These are phyloP conservation scores for Drosophila subobscura DNA, from an alignment of 1,140 invertebrate genomes.

Conservation along the genomic window DNA sequence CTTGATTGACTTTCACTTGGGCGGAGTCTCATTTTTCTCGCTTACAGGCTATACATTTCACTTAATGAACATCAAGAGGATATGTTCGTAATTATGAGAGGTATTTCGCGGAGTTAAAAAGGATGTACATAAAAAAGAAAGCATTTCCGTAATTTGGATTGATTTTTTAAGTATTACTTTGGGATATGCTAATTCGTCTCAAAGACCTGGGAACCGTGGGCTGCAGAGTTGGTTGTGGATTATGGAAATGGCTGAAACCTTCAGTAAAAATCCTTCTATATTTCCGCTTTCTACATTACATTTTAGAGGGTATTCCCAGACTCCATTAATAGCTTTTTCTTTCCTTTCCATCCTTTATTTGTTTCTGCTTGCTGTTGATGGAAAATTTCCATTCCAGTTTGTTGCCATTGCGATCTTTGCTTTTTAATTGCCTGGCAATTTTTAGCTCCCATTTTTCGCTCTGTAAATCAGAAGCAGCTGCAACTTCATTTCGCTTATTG, in stretches of 20 bases:
- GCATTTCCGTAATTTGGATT: too few relatives aligned
- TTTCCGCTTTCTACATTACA: too few relatives aligned
- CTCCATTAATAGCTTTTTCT: not conserved
- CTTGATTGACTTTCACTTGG: constrained; percentile 75
- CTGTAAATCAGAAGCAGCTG: constrained; percentile 48
- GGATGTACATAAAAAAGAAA: too few relatives aligned
- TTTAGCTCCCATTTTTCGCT: constrained; percentile 43
- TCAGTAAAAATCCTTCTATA: too few relatives aligned
- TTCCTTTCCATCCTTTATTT: constrained; percentile 5
- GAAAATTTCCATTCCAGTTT: constrained; percentile 49
- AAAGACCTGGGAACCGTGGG: too few relatives aligned
- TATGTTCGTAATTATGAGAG: too few relatives aligned
- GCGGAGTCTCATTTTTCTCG: constrained; percentile 13
- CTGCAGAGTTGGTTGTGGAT: too few relatives aligned
- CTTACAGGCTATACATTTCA: constrained; percentile 39
- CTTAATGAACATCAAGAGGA: constrained; percentile 8
- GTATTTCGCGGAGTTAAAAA: too few relatives aligned
- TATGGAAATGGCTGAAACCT: too few relatives aligned
- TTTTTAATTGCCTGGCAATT: constrained; percentile 51
- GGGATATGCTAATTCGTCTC: too few relatives aligned
- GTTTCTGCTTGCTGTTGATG: constrained; percentile 19
- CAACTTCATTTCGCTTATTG: constrained; percentile 46
- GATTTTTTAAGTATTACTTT: too few relatives aligned
- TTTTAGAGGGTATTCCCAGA: constrained; percentile 6
- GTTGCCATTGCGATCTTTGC: constrained; percentile 28